These are phyloP conservation scores for Charanyca ferruginea DNA, from an alignment of 2,888 invertebrate genomes.

Conservation along the genomic window DNA sequence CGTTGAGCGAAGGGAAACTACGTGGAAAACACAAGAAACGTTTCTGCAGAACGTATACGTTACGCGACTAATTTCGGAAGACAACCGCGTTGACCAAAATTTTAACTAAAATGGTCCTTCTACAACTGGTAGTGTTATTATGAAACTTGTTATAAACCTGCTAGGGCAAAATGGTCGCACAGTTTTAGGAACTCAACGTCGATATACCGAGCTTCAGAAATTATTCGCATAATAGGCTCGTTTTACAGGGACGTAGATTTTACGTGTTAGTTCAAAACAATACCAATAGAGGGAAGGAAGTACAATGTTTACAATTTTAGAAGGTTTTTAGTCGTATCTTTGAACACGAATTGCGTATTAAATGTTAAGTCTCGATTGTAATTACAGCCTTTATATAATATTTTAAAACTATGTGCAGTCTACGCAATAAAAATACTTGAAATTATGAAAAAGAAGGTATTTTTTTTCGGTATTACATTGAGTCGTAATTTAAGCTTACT, in stretches of 20 bases:
- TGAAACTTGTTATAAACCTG: conserved; percentile 66
- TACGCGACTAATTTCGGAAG: conserved; percentile 64
- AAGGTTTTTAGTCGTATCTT: not conserved
- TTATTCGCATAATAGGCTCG: conserved; percentile 49
- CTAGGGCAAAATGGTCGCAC: conserved; percentile 61
- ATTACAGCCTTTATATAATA: not conserved
- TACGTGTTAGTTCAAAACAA: conserved; percentile 67
- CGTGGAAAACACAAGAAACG: conserved; percentile 79
- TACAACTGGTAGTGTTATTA: conserved; percentile 67
- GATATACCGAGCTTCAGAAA: conserved; percentile 46
- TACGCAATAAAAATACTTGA: not conserved
- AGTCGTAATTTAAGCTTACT: not conserved
- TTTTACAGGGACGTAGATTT: conserved; percentile 65
- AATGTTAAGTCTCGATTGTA: not conserved
- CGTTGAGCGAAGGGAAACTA: conserved; percentile 90
- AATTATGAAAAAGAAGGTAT: not conserved
- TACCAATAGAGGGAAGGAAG: conserved; percentile 69
- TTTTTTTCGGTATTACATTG: not conserved
- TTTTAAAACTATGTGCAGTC: not conserved
- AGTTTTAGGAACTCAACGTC: conserved; percentile 1
- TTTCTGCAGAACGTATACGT: conserved; percentile 73
- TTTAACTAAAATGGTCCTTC: conserved; percentile 40
- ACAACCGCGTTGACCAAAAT: not conserved
- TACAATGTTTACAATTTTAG: not conserved
- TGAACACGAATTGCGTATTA: not conserved